These are phyloP conservation scores for Scrobipalpa atriplicella DNA, from an alignment of 2,888 invertebrate genomes.

Conservation along the genomic window DNA sequence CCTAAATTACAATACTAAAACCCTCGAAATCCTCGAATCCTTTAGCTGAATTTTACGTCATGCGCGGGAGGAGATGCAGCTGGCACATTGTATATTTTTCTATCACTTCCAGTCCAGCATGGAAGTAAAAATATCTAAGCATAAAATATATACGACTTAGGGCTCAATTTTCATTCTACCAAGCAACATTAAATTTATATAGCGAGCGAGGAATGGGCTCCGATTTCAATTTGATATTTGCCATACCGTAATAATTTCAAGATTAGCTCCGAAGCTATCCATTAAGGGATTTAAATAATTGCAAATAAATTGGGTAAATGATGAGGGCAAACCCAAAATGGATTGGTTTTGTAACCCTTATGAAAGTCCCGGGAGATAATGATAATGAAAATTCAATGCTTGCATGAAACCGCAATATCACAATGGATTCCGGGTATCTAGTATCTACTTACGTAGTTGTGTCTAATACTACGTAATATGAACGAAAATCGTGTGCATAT, in stretches of 20 bases:
- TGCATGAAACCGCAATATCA: background rate
- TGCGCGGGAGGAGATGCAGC: too few species aligned
- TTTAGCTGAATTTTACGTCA: too few species aligned
- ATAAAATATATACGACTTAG: too few species aligned
- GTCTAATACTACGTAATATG: too few species aligned
- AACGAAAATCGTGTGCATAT: too few species aligned
- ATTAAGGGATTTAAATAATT: background rate
- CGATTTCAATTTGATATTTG: slow-evolving; percentile 7
- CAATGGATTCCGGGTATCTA: background rate
- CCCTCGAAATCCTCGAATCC: too few species aligned
- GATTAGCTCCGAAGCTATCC: background rate
- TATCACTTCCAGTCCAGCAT: too few species aligned
- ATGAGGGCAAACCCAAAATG: slow-evolving; percentile 1
- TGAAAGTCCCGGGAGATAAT: background rate
- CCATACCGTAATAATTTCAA: background rate
- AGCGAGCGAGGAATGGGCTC: background rate
- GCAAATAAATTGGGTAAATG: slow-evolving; percentile 10
- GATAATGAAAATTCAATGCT: slow-evolving; percentile 1
- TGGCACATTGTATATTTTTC: too few species aligned
- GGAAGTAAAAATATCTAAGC: too few species aligned
- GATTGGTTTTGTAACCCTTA: background rate
- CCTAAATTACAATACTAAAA: too few species aligned
- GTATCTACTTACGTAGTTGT: background rate
- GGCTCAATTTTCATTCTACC: too few species aligned
- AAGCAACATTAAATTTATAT: too few species aligned